Evolutionary conservation across 2,888 invertebrate genomes (phyloP).

Genomic region (Drosophila emarginata): DNA sequence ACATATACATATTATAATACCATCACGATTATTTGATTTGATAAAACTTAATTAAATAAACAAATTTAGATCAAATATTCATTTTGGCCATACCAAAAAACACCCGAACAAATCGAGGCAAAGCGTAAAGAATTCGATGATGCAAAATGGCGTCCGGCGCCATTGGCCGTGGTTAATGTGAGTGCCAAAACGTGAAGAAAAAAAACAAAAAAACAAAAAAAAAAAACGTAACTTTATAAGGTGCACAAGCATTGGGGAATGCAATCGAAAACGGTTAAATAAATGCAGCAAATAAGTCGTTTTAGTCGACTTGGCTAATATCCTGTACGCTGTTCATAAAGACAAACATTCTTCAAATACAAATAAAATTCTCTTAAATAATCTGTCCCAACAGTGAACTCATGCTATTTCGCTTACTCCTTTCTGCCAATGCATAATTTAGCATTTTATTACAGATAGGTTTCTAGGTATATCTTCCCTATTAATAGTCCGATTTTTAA

Average conservation of each 20-base stretch:
- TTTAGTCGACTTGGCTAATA: too few species aligned
- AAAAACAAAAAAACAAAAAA: too few species aligned
- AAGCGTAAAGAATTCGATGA: slow-evolving; percentile 85
- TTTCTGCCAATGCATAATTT: too few species aligned
- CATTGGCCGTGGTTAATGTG: slow-evolving; percentile 88
- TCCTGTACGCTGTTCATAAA: too few species aligned
- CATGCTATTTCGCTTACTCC: too few species aligned
- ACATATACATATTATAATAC: neutral
- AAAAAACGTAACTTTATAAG: neutral
- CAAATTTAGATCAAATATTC: slow-evolving; percentile 87
- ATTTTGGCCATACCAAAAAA: slow-evolving; percentile 86
- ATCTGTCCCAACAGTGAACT: too few species aligned
- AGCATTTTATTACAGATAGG: too few species aligned
- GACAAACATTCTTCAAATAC: too few species aligned
- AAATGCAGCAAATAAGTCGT: neutral
- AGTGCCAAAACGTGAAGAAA: slow-evolving; percentile 79
- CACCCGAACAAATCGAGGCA: slow-evolving; percentile 84
- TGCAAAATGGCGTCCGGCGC: slow-evolving; percentile 85
- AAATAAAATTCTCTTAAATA: too few species aligned
- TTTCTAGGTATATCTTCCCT: too few species aligned
- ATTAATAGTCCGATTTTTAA: too few species aligned
- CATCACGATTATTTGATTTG: too few species aligned
- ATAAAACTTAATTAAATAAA: slow-evolving; percentile 13
- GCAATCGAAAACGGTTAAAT: neutral
- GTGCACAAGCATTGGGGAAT: neutral